phyloP scores from a whole-genome alignment of 2,888 invertebrate species.

The Tipula vernalis region DNA sequence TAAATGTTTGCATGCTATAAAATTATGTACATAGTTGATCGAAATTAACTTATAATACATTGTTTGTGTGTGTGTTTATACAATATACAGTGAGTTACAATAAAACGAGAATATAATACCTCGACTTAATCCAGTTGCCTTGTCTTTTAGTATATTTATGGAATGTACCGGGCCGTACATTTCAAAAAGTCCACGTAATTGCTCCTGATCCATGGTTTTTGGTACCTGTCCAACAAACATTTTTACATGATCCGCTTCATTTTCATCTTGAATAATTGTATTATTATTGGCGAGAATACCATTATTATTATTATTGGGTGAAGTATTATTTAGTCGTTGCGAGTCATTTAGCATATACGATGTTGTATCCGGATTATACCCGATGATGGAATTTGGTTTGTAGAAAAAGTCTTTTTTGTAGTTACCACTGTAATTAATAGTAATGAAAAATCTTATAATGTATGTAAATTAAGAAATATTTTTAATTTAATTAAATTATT shows the following conservation, averaged over 20 bases:
- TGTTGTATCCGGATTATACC: not conserved
- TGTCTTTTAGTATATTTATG: slow-evolving; percentile 6
- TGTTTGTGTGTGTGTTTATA: too few species aligned
- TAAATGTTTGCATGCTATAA: not conserved
- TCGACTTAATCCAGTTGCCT: not conserved
- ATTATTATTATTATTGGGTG: not conserved
- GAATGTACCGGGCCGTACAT: slow-evolving; percentile 1
- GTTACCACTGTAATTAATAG: not conserved
- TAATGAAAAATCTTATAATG: not conserved
- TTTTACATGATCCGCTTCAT: slow-evolving; percentile 4
- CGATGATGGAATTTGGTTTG: not conserved
- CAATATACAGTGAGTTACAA: not conserved
- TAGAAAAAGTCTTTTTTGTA: not conserved
- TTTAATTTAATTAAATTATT: too few species aligned
- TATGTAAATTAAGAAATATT: too few species aligned
- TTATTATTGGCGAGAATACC: not conserved
- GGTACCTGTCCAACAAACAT: slow-evolving; percentile 9
- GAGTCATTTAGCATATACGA: not conserved
- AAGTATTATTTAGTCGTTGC: not conserved
- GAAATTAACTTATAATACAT: not conserved
- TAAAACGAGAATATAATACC: not conserved
- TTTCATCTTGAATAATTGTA: not conserved
- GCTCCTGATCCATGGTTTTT: not conserved
- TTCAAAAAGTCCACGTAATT: slow-evolving; percentile 8
- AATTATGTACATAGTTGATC: not conserved